These are phyloP conservation scores for Acanthopagrus latus DNA, from an alignment of 2,797 vertebrate genomes.

Conservation along the genomic window DNA sequence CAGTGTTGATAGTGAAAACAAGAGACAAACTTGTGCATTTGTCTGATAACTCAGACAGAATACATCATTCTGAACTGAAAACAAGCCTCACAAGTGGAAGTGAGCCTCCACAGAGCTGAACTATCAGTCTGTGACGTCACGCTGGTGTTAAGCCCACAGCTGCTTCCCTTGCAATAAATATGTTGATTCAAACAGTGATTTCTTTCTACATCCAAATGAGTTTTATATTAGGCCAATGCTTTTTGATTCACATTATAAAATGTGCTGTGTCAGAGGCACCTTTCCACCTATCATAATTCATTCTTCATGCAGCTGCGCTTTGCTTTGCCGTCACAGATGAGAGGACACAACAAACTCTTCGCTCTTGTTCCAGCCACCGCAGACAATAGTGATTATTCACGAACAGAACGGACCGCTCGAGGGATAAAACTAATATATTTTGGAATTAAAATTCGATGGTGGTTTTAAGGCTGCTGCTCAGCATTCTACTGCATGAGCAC, in stretches of 20 bases:
- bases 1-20: too few species aligned
- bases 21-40: too few species aligned
- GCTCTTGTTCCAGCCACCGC: conserved; percentile 28
- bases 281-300: conserved; percentile 47
- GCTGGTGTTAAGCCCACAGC: conserved; percentile 25
- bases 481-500: conserved; percentile 53
- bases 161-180: conserved; percentile 34
- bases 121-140: conserved; percentile 16
- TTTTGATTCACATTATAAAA: conserved; percentile 52
- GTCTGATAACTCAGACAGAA: too few species aligned
- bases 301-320: conserved; percentile 44
- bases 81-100: background rate
- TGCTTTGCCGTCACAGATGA: conserved; percentile 60
- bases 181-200: conserved; percentile 16
- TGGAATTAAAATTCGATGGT: conserved; percentile 64
- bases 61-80: background rate
- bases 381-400: conserved; percentile 59
- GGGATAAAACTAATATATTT: conserved; percentile 59
- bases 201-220: conserved; percentile 11
- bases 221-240: conserved; percentile 30
- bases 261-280: conserved; percentile 56
- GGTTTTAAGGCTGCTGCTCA: conserved; percentile 53
- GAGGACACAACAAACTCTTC: conserved; percentile 53
- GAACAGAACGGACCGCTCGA: conserved; percentile 46
- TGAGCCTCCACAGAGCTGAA: conserved; percentile 3